phyloP scores from a whole-genome alignment of 2,113 vertebrate genomes.

The Corythornis vintsioides region DNA sequence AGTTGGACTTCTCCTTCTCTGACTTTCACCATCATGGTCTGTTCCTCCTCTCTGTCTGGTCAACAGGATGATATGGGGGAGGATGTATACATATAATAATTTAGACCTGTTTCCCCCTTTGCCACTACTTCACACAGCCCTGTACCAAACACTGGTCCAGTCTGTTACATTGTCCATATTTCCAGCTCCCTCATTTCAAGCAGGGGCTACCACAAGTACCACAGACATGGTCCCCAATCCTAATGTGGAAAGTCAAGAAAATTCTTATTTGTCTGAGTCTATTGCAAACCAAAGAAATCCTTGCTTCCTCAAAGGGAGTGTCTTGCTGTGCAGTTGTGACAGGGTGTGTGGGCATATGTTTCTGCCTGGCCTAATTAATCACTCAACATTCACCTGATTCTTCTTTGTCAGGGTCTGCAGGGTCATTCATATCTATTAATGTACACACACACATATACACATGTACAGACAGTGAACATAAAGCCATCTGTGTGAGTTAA shows the following conservation, averaged over 20 bases:
- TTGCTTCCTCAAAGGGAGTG: background rate
- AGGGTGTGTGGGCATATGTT: background rate
- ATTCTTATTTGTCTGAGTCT: background rate
- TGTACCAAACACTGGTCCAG: background rate
- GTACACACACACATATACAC: background rate
- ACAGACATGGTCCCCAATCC: background rate
- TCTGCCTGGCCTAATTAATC: slow-evolving; percentile 12
- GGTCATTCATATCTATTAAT: background rate
- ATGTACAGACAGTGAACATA: background rate
- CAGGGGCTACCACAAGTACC: background rate
- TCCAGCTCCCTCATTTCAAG: background rate
- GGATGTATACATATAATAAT: background rate
- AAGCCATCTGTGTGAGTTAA: background rate
- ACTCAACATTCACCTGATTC: background rate
- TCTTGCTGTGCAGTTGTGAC: background rate
- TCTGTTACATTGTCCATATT: background rate
- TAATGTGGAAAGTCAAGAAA: background rate
- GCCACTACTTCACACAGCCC: background rate
- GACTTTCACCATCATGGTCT: background rate
- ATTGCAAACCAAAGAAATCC: background rate
- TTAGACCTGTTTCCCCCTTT: background rate
- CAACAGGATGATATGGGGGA: background rate
- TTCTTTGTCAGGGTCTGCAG: background rate
- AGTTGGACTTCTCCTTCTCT: background rate
- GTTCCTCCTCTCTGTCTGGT: background rate